Percentiles rank a stretch among this genome's conserved stretches.
Conservation (phyloP, 1,140 invertebrate genomes). For the Colletes gigas region DNA sequence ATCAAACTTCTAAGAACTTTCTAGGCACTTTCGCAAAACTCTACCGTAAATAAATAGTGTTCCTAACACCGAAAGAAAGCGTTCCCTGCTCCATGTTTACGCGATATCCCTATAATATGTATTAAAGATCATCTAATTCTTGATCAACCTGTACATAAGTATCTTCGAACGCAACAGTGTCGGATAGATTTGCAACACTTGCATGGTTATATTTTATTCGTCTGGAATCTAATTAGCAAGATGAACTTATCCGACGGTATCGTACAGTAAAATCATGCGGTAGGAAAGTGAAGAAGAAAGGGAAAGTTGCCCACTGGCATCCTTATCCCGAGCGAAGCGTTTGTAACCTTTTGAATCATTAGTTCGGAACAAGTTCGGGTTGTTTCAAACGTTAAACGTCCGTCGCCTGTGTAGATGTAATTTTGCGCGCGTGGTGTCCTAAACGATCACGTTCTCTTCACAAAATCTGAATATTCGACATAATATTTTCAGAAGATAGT, state of each 20-base stretch:
- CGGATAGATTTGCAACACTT: not conserved
- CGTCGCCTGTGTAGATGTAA: not conserved
- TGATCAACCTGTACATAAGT: too few relatives aligned
- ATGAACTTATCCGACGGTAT: not conserved
- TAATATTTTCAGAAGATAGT: too few relatives aligned
- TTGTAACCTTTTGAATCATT: conserved; percentile 46
- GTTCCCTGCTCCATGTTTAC: too few relatives aligned
- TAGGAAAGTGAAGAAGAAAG: conserved; percentile 47
- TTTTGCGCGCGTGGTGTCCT: too few relatives aligned
- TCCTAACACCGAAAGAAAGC: too few relatives aligned
- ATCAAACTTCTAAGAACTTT: too few relatives aligned
- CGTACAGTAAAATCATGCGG: not conserved
- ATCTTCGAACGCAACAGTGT: too few relatives aligned
- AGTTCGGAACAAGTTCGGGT: conserved; percentile 31
- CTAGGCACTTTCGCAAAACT: too few relatives aligned
- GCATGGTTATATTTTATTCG: not conserved
- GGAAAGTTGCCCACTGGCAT: conserved; percentile 43
- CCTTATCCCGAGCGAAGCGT: conserved; percentile 26
- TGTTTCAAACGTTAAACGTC: conserved; percentile 24
- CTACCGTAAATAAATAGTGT: too few relatives aligned
- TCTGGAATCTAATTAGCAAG: not conserved
- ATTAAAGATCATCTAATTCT: too few relatives aligned
- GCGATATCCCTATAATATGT: too few relatives aligned
- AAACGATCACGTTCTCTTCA: not conserved
- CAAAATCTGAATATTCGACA: not conserved